These are phyloP conservation scores for Hydrocynus forskahlii DNA, from an alignment of 2,797 vertebrate genomes.

Conservation along the genomic window DNA sequence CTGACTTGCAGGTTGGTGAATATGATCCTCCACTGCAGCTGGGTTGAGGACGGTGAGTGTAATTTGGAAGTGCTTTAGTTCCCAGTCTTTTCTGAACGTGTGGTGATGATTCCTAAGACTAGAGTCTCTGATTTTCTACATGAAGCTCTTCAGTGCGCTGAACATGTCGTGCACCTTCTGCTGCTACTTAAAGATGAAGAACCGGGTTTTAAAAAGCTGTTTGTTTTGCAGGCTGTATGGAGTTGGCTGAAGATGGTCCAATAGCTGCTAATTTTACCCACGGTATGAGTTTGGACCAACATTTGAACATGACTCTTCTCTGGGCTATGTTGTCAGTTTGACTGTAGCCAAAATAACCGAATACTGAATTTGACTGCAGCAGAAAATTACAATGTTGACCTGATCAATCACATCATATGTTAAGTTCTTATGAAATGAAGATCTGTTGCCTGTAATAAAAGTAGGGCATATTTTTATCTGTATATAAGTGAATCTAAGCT, in stretches of 20 bases:
- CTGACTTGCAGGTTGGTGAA: not conserved
- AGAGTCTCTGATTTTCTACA: constrained; percentile 77
- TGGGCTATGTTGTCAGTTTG: too few species aligned
- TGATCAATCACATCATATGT: too few species aligned
- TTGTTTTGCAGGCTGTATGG: not conserved
- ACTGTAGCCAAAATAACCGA: too few species aligned
- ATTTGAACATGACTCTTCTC: not conserved
- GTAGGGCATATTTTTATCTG: too few species aligned
- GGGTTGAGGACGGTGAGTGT: not conserved
- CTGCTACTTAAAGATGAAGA: not conserved
- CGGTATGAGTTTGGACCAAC: not conserved
- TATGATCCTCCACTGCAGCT: not conserved
- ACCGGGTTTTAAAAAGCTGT: not conserved
- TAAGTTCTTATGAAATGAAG: too few species aligned
- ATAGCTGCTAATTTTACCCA: not conserved
- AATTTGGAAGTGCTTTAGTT: not conserved
- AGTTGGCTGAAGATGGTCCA: not conserved
- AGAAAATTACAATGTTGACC: too few species aligned
- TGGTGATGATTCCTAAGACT: constrained; percentile 74
- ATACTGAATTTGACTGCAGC: too few species aligned
- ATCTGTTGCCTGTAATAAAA: too few species aligned
- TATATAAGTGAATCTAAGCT: too few species aligned
- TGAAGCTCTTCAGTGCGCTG: constrained; percentile 79
- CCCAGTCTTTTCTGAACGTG: constrained; percentile 9
- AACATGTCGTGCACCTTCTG: constrained; percentile 38